These are phyloP conservation scores for Solenodon paradoxus DNA, from an alignment of 2,113 vertebrate species.

Conservation along the genomic window DNA sequence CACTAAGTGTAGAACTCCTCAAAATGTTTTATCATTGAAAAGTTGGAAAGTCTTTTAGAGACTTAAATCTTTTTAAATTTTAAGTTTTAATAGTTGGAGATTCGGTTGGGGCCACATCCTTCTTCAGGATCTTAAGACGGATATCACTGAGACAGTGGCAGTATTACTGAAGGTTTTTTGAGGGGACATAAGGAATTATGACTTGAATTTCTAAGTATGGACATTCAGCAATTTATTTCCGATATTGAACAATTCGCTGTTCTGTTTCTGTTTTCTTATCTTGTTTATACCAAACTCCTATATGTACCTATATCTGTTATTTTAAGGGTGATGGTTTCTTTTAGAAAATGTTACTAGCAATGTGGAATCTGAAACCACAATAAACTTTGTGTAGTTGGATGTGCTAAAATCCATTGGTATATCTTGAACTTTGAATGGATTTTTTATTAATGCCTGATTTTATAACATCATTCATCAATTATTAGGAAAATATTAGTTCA, in stretches of 20 bases:
- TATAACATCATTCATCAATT: neutral
- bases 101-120: neutral
- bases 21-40: slow-evolving; percentile 33
- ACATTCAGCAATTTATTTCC: slow-evolving; percentile 3
- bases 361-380: neutral
- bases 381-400: neutral
- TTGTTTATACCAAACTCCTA: neutral
- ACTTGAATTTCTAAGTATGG: neutral
- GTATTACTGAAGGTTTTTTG: neutral
- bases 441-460: neutral
- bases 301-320: too few species aligned
- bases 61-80: slow-evolving; percentile 18
- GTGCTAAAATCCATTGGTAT: neutral
- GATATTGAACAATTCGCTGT: neutral
- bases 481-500: neutral
- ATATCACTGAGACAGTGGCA: neutral
- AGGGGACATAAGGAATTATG: neutral
- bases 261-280: neutral
- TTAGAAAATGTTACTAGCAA: too few species aligned
- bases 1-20: neutral
- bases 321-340: too few species aligned
- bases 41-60: neutral
- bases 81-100: neutral
- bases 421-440: neutral
- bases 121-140: neutral